These are phyloP conservation scores for Drosophila lacicola DNA, from an alignment of 2,888 invertebrate genomes.

Conservation along the genomic window DNA sequence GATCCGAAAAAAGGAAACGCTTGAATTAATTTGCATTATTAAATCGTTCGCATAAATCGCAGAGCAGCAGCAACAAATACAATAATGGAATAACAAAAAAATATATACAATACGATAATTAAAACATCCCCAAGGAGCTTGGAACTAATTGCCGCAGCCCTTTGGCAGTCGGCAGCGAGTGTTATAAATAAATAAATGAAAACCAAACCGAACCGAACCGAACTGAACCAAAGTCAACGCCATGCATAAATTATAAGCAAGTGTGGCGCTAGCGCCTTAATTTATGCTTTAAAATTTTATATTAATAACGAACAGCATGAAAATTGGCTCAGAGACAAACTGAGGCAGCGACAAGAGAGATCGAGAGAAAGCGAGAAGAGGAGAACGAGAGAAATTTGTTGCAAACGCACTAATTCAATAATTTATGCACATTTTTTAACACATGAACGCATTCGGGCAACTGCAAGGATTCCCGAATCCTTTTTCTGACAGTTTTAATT, in stretches of 20 bases:
- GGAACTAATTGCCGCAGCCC: conserved; percentile 69
- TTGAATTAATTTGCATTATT: conserved; percentile 73
- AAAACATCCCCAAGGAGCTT: conserved; percentile 64
- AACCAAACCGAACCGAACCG: conserved; percentile 40
- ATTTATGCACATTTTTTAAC: conserved; percentile 80
- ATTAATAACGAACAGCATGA: conserved; percentile 67
- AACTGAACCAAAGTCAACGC: conserved; percentile 58
- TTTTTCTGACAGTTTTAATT: conserved; percentile 59
- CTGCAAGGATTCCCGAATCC: conserved; percentile 47
- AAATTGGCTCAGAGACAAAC: conserved; percentile 43
- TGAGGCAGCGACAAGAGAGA: conserved; percentile 11
- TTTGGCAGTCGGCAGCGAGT: conserved; percentile 57
- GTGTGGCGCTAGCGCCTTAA: conserved; percentile 64
- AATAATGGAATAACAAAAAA: conserved; percentile 32
- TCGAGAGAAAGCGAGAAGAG: background rate
- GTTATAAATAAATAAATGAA: conserved; percentile 68
- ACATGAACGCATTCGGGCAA: conserved; percentile 55
- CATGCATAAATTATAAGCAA: conserved; percentile 71
- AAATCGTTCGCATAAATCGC: conserved; percentile 65
- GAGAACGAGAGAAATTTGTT: conserved; percentile 38
- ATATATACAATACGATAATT: conserved; percentile 63
- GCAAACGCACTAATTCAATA: conserved; percentile 79
- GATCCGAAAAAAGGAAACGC: conserved; percentile 19
- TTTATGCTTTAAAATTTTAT: conserved; percentile 70
- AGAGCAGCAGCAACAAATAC: conserved; percentile 42